Evolutionary conservation across 2,888 invertebrate genomes (phyloP), one percentile per base, ranked within the genome.

Genomic region (Temnothorax ravouxi): DNA sequence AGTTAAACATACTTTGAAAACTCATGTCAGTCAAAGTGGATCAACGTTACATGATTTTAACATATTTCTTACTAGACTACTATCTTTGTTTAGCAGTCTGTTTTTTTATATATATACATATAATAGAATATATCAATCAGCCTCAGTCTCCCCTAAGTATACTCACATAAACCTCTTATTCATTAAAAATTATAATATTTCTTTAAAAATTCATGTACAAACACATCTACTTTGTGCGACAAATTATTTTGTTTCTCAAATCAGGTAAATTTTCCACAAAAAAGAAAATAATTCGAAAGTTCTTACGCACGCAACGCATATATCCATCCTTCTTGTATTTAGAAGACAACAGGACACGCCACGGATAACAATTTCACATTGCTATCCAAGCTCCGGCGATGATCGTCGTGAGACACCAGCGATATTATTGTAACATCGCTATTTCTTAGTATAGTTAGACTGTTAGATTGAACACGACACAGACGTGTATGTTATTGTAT

Each of bases 261-360:
- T 61, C 25, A 61, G 72, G 25, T 72, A 47, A 80, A 71, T 72
- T 72, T 72, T 25, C 18, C 72, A 59, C 59, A 79, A 79, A 80
- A 21, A 34, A 59, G 47, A 72, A 47, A 59, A 47, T 18, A 25
- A 72, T 4, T 67, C 79, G 38, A 61, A 72, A 47, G n/a, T 67
- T 71, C 38, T 59, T 71, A 79, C 71, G 47, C 59, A 25, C 38
- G 13, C 76, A 47, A n/a, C 44, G 69, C 56, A 67, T 41, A 41
- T 62, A 75, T 25, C 9, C 47, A 15, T 62, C 11, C 38, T 44
- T 54, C 59, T 67, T 75, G 21, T 56, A 77, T 77, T 77, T 72
- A 61, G 59, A 72, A 80, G 38, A 41, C n/a, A 34, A 34, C 34
- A 34, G 34, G 54, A 21, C n/a, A 54, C 29, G 41, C 18, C 76